Conservation (phyloP, 2,888 invertebrate species). For the Diachrysia chrysitis region DNA sequence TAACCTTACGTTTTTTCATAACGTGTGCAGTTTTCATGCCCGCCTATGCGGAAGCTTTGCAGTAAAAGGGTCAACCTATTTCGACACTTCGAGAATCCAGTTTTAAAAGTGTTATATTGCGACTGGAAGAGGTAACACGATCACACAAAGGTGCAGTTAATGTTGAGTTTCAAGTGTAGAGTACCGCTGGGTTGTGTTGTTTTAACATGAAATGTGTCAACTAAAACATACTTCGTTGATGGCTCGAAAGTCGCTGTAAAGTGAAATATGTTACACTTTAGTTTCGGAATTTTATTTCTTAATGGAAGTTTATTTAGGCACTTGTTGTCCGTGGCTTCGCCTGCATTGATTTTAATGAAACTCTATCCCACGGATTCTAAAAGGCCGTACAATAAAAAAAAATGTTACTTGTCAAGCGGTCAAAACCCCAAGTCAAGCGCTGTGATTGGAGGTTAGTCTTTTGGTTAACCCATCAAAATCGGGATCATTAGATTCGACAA, state of each 20-base stretch:
- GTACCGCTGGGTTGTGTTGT: background rate
- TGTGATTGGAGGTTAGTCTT: too few species aligned
- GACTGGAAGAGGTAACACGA: constrained; percentile 26
- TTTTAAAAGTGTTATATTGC: constrained; percentile 28
- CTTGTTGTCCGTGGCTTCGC: too few species aligned
- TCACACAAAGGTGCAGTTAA: background rate
- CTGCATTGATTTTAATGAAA: too few species aligned
- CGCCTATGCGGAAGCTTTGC: constrained; percentile 71
- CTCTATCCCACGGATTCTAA: too few species aligned
- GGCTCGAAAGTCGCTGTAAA: background rate
- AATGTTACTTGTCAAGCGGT: too few species aligned
- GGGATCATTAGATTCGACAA: too few species aligned
- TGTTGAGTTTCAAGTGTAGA: background rate
- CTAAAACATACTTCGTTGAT: background rate
- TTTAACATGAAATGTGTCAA: background rate
- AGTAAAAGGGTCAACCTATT: constrained; percentile 72
- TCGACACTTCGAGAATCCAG: constrained; percentile 58
- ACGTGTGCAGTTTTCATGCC: constrained; percentile 45
- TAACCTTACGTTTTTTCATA: constrained; percentile 28
- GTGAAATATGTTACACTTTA: background rate
- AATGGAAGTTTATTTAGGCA: background rate
- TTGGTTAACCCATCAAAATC: too few species aligned
- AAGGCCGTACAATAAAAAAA: too few species aligned
- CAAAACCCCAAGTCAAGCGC: too few species aligned
- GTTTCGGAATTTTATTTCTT: background rate